phyloP scores from a whole-genome alignment of 1,140 invertebrate genomes.

The Orchesella cincta region DNA sequence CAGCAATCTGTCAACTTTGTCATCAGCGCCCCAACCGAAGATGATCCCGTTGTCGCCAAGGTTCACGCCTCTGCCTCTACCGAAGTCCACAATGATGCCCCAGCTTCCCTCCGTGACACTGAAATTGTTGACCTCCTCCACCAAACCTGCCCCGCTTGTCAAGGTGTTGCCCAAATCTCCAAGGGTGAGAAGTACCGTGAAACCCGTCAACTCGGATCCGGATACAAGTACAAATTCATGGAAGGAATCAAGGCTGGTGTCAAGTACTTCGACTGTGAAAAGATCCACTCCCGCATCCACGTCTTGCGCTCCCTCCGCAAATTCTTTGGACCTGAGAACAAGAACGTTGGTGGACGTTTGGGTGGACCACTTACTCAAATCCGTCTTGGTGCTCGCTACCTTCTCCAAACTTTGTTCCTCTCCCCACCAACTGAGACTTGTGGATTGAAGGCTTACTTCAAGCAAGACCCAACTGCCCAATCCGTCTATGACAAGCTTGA shows the following conservation, averaged over 20 bases:
- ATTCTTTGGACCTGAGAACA: slow-evolving; percentile 50
- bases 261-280: slow-evolving; percentile 50
- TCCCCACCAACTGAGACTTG: slow-evolving; percentile 49
- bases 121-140: slow-evolving; percentile 34
- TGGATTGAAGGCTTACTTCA: slow-evolving; percentile 49
- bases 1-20: slow-evolving; percentile 41
- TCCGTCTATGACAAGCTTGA: slow-evolving; percentile 47
- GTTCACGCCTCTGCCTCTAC: slow-evolving; percentile 46
- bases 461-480: slow-evolving; percentile 38
- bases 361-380: slow-evolving; percentile 38
- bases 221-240: slow-evolving; percentile 45
- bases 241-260: slow-evolving; percentile 46
- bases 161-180: slow-evolving; percentile 34
- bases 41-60: slow-evolving; percentile 45
- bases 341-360: slow-evolving; percentile 43
- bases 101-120: slow-evolving; percentile 26
- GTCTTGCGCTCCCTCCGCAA: slow-evolving; percentile 42
- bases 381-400: slow-evolving; percentile 42
- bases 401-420: slow-evolving; percentile 44
- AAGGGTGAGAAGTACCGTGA: slow-evolving; percentile 42
- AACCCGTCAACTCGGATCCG: slow-evolving; percentile 45
- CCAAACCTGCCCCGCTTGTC: slow-evolving; percentile 40
- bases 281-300: slow-evolving; percentile 46
- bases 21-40: slow-evolving; percentile 43
- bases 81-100: slow-evolving; percentile 31